These are phyloP conservation scores for Echiichthys vipera DNA, from an alignment of 2,797 vertebrate genomes.

Conservation along the genomic window DNA sequence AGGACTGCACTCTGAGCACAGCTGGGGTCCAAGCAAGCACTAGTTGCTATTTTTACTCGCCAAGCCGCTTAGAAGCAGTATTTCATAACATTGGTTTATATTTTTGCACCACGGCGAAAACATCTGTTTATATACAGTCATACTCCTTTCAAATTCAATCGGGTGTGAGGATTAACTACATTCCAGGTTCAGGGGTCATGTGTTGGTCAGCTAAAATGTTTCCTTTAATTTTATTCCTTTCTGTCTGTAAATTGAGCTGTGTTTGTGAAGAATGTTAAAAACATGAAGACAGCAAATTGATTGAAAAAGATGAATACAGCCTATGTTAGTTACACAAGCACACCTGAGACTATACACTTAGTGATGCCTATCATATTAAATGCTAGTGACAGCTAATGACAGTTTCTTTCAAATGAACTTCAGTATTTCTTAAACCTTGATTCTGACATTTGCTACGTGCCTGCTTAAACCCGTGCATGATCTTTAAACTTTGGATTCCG, in stretches of 20 bases:
- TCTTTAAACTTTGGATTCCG: neutral
- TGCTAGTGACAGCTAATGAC: too few species aligned
- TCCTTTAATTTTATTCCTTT: neutral
- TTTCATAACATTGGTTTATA: slow-evolving; percentile 46
- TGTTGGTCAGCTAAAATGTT: neutral
- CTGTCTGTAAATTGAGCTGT: neutral
- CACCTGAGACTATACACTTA: too few species aligned
- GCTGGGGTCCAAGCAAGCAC: slow-evolving; percentile 40
- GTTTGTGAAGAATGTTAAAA: neutral
- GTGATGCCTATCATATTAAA: too few species aligned
- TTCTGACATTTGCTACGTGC: too few species aligned
- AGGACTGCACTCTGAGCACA: slow-evolving; percentile 37
- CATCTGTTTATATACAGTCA: slow-evolving; percentile 29
- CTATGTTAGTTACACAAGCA: too few species aligned
- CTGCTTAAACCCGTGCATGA: too few species aligned
- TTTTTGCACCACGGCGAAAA: slow-evolving; percentile 32
- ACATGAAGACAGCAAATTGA: neutral
- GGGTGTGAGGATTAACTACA: neutral
- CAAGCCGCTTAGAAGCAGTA: slow-evolving; percentile 43
- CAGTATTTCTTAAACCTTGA: too few species aligned
- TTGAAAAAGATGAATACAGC: neutral
- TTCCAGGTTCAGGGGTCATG: neutral
- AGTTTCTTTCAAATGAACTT: too few species aligned
- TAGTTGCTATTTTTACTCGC: slow-evolving; percentile 50
- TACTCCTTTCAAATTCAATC: slow-evolving; percentile 1